These are phyloP conservation scores for Xylota segnis DNA, from an alignment of 2,888 invertebrate species.

Conservation along the genomic window DNA sequence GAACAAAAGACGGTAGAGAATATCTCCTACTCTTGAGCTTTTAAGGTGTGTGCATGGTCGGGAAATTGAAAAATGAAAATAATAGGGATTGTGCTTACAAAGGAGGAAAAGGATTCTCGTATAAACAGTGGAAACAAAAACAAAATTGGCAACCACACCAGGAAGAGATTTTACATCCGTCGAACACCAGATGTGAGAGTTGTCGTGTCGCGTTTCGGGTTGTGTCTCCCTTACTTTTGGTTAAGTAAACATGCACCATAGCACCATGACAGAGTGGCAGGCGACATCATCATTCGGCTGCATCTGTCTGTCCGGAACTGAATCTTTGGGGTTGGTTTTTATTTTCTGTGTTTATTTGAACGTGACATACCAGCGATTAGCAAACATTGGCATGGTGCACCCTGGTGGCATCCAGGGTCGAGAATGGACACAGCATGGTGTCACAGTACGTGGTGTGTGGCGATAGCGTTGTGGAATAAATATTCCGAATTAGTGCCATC, in stretches of 20 bases:
- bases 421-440: conserved; percentile 43
- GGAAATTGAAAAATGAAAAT: conserved; percentile 26
- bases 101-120: conserved; percentile 18
- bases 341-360: conserved; percentile 58
- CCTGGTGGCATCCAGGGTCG: background rate
- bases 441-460: conserved; percentile 9
- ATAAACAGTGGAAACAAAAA: background rate
- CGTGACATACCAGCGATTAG: conserved; percentile 69
- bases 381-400: conserved; percentile 59
- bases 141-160: conserved; percentile 6
- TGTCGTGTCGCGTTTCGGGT: conserved; percentile 5
- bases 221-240: background rate
- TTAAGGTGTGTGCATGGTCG: conserved; percentile 22
- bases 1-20: conserved; percentile 1
- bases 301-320: conserved; percentile 31
- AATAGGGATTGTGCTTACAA: conserved; percentile 3
- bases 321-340: conserved; percentile 35
- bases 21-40: conserved; percentile 24
- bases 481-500: conserved; percentile 25
- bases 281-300: conserved; percentile 35
- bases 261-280: conserved; percentile 7
- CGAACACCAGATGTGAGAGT: conserved; percentile 50
- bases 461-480: conserved; percentile 6
- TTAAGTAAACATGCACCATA: conserved; percentile 54
- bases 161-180: conserved; percentile 50